phyloP scores from a whole-genome alignment of 2,888 invertebrate species.

The Coenonympha arcania region DNA sequence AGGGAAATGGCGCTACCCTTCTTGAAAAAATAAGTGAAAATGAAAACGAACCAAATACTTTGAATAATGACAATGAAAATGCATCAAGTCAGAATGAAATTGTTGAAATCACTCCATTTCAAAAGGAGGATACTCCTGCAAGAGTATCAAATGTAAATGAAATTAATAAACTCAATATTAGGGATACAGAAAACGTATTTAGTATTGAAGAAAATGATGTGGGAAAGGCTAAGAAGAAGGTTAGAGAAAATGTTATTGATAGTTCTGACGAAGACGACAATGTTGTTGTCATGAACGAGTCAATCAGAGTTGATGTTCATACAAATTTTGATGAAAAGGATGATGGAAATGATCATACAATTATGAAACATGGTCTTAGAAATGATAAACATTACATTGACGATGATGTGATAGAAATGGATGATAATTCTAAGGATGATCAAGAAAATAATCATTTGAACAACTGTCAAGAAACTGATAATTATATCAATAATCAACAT shows the following conservation, averaged over 20 bases:
- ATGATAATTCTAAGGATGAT: background rate
- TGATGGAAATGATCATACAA: background rate
- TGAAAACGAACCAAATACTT: too few species aligned
- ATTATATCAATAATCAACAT: background rate
- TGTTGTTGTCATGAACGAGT: conserved; percentile 27
- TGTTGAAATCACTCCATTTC: too few species aligned
- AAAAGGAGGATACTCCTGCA: too few species aligned
- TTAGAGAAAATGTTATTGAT: conserved; percentile 30
- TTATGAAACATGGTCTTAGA: conserved; percentile 3
- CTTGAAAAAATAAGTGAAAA: background rate
- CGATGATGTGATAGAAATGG: background rate
- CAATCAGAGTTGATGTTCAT: conserved; percentile 33
- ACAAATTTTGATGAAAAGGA: conserved; percentile 1
- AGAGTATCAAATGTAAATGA: too few species aligned
- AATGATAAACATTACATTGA: background rate
- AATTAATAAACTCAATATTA: conserved; percentile 6
- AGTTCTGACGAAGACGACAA: conserved; percentile 37
- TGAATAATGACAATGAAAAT: background rate
- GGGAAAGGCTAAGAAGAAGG: conserved; percentile 15
- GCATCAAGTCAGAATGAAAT: too few species aligned
- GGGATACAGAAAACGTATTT: conserved; percentile 6
- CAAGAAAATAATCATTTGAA: background rate
- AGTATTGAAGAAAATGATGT: background rate
- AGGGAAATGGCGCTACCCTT: background rate
- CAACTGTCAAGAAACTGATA: background rate